A percentile compares a stretch with the other conserved stretches of the same genome.
phyloP scores from a whole-genome alignment of 2,113 vertebrate genomes.

The Nesoenas mayeri region DNA sequence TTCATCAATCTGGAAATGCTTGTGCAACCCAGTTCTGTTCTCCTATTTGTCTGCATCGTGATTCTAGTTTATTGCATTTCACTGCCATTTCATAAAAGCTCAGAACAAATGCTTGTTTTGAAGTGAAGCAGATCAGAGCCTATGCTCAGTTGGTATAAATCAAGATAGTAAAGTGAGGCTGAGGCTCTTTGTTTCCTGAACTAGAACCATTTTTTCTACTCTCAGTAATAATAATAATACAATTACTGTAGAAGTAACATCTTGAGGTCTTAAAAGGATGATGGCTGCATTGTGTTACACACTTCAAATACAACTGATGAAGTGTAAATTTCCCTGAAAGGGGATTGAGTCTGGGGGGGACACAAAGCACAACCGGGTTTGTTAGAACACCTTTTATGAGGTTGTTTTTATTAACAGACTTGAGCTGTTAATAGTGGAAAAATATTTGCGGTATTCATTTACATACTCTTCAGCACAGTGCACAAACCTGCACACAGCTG shows the following conservation, averaged over 20 bases:
- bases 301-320: background rate
- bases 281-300: background rate
- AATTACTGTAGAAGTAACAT: background rate
- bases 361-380: background rate
- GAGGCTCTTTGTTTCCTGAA: background rate
- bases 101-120: background rate
- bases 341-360: rapidly evolving
- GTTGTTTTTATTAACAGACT: background rate
- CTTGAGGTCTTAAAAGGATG: background rate
- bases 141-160: background rate
- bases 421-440: background rate
- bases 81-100: background rate
- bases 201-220: background rate
- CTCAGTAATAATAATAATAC: background rate
- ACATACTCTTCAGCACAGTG: background rate
- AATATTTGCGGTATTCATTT: background rate
- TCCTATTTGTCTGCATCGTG: background rate
- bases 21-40: background rate
- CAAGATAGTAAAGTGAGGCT: background rate
- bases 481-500: rapidly evolving
- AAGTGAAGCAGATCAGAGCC: background rate
- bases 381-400: background rate
- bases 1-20: background rate
- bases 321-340: background rate
- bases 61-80: background rate